Evolutionary conservation across 2,113 vertebrate genomes (phyloP), one percentile per base, ranked within the genome.

Genomic region (Paracanthobrama guichenoti): DNA sequence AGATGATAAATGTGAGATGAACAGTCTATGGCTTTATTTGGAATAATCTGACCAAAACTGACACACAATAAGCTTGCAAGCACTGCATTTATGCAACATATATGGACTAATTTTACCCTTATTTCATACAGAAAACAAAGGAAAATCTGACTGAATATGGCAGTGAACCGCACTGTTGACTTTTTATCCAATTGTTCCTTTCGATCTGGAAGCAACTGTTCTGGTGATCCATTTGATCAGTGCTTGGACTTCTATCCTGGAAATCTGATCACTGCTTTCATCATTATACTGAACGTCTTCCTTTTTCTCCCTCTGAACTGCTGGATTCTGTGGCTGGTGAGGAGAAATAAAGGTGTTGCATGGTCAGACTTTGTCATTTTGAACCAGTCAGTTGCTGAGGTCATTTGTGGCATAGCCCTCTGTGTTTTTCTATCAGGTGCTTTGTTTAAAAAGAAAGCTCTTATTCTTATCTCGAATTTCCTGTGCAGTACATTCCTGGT

Each of bases 261-360:
- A 28, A 76, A 31, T 31, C 0, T 60, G 60, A 8, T 60, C 6
- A 44, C 2, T 39, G 3, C 11, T 0, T n/a, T n/a, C 1, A 1
- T 4, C 12, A 0, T 59, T 13, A 1, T 60, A 7, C 1, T 78
- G 35, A 78, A 78, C 12, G 0, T 24, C 55, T n/a, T 77, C 16
- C 2, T 77, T 7, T n/a, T 71, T 22, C 69, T 72, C 20, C 69
- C 69, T 20, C 20, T 72, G 28, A 79, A 79, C 64, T 44, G 39
- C 12, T 79, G 83, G 60, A 26, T 42, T 79, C 75, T 84, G 35
- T 84, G 48, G 74, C n/a, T 57, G 26, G n/a, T 53, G 50, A 59
- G n/a, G 10, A 35, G 11, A 67, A 31, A 7, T 6, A 28, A 4
- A 1, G 26, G 44, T 3, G 62, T 48, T 24, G n/a, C 48, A 55